Evolutionary conservation across 2,113 vertebrate genomes (phyloP), one percentile per base, ranked within the genome.

Genomic region (Cololabis saira): DNA sequence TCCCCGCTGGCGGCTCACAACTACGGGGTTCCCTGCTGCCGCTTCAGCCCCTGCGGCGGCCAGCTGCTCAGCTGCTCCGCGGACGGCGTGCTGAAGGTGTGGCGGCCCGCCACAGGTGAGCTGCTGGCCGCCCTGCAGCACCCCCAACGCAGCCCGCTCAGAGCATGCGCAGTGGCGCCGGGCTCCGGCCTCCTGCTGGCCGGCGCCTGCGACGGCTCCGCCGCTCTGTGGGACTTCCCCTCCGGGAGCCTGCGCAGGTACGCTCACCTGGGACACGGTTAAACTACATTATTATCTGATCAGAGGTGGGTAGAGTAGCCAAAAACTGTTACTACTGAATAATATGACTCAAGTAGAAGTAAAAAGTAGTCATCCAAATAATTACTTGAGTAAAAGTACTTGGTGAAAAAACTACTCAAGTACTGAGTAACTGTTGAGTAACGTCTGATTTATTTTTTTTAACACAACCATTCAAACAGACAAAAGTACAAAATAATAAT

Each of bases 1-100:
- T 98, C 96, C 0, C 96, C 96, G 0, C 37, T 97, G 21, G 76
- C 58, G 14, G 92, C 93, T 0, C 96, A 96, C 44, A 71, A 87
- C 0, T 98, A 96, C 0, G 93, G 93, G 1, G 95, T 97, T 8
- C 96, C 95, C 87, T 94, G 95, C 83, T 96, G 95, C 90, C 92
- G 94, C 82, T 97, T 98, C 87, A 95, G 94, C 3, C 72, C 87
- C 0, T 94, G 93, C 2, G 94, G 95, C 1, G 59, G 72, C 0
- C 0, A 83, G 76, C 75, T 97, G 78, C 91, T 95, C 22, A 95
- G 95, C 0, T 96, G 96, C 78, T 97, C 95, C 9, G 96, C 95
- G 3, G 96, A 97, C 10, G 94, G 93, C 4, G 90, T 85, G 0
- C 71, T 87, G 0, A 22, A 90, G 2, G 55, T 94, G 0, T 96